Conservation (phyloP, 2,113 vertebrate species). For the Myotis brandtii region DNA sequence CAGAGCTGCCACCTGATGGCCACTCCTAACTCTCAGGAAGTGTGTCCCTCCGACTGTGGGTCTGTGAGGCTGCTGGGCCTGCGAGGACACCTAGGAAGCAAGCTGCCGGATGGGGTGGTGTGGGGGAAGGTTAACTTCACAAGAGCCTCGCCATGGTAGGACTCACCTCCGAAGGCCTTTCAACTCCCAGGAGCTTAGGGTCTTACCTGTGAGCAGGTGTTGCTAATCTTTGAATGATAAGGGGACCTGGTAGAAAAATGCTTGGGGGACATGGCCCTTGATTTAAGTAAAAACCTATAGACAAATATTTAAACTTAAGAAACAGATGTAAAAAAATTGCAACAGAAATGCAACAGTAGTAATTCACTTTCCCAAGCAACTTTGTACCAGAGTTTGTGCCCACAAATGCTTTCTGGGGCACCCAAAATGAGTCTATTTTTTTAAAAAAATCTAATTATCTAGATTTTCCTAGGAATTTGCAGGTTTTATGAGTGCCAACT, state of each 20-base stretch:
- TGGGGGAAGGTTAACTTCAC: rapidly evolving
- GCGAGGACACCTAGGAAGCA: background rate
- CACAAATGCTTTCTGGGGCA: background rate
- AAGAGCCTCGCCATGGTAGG: background rate
- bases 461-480: background rate
- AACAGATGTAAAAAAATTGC: background rate
- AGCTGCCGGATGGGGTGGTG: background rate
- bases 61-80: background rate
- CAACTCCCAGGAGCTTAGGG: background rate
- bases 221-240: background rate
- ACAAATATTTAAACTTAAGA: background rate
- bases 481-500: background rate
- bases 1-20: background rate
- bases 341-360: background rate
- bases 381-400: background rate
- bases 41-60: background rate
- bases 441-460: background rate
- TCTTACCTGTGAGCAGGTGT: background rate
- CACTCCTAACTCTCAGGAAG: background rate
- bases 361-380: background rate
- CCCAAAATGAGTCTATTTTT: background rate
- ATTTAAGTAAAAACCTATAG: background rate
- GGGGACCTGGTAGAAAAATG: background rate
- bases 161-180: background rate
- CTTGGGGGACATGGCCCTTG: too few species aligned